phyloP scores from a whole-genome alignment of 1,140 invertebrate species.

The Heliconius nattereri region DNA sequence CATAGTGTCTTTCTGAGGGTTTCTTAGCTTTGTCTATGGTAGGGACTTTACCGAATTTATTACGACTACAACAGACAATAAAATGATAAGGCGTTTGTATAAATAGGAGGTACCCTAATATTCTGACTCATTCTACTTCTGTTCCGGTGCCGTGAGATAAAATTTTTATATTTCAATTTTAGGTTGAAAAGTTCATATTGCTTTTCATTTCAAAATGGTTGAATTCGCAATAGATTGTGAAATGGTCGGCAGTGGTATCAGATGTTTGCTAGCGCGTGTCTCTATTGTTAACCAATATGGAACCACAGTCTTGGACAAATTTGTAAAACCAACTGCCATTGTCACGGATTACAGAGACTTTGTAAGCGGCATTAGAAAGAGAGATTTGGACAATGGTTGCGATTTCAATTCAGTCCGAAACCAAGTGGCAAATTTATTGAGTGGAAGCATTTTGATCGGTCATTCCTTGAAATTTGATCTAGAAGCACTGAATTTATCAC shows the following conservation, averaged over 20 bases:
- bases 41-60: neutral
- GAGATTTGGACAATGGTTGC: slow-evolving; percentile 20
- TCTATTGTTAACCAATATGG: slow-evolving; percentile 35
- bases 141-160: no score
- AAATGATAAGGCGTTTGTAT: neutral
- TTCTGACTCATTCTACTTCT: no score
- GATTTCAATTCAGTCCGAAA: slow-evolving; percentile 25
- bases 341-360: slow-evolving; percentile 36
- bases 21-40: no score
- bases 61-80: neutral
- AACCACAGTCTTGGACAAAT: slow-evolving; percentile 25
- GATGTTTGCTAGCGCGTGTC: slow-evolving; percentile 35
- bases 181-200: no score
- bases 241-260: slow-evolving; percentile 38
- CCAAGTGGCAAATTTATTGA: slow-evolving; percentile 25
- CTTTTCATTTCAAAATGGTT: neutral
- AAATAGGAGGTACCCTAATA: neutral
- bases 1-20: no score
- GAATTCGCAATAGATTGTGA: slow-evolving; percentile 42
- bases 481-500: neutral
- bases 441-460: slow-evolving; percentile 33
- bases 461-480: slow-evolving; percentile 41
- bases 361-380: slow-evolving; percentile 27
- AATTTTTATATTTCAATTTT: no score
- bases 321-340: slow-evolving; percentile 31